Base-by-base conservation (phyloP, 2,797 vertebrate genomes). In the Bucorvus abyssinicus region DNA sequence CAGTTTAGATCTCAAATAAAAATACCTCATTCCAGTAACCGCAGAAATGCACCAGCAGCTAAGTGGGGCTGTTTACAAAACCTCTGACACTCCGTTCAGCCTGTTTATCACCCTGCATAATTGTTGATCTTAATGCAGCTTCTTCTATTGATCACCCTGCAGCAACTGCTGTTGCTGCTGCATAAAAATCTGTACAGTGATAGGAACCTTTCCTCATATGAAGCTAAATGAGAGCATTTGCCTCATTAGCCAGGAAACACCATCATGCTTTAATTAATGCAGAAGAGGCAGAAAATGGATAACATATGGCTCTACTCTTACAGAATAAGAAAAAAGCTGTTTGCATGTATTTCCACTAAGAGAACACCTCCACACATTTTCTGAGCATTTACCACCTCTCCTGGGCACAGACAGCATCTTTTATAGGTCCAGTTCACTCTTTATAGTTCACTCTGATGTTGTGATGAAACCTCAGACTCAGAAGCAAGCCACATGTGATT, bases 191-290 rank as follows among this genome's bases (percentile, higher is more conserved):
- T 40, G 32, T 21, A 32, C 53, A 26, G 71, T 45, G 55, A 84
- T 57, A 94, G 67, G 85, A 96, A 79, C 71, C 64, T 83, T 90
- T 96, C 91, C 81, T 86, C 38, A n/a, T 32, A 76, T 67, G 64
- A 90, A 65, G 77, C 47, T 45, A 79, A 49, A 69, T 32, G 38
- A 89, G 44, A 89, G 73, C 50, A 16, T 74, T 79, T 94, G 85
- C 85, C 88, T 96, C 91, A 87, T 97, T 96, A 95, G 86, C 79
- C 79, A 92, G 87, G 81, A 96, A 95, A 93, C 45, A 87, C 40
- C 47, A 21, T 91, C 78, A 84, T 81, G 84, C 84, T 83, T 77
- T 87, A 94, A 97, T 96, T 96, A 94, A 93, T 95, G 93, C 69
- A 69, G 55, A 61, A 75, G 65, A 90, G 22, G 55, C 77, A 96